Conservation (phyloP, 2,888 invertebrate species). For the Drosophila macrospina region DNA sequence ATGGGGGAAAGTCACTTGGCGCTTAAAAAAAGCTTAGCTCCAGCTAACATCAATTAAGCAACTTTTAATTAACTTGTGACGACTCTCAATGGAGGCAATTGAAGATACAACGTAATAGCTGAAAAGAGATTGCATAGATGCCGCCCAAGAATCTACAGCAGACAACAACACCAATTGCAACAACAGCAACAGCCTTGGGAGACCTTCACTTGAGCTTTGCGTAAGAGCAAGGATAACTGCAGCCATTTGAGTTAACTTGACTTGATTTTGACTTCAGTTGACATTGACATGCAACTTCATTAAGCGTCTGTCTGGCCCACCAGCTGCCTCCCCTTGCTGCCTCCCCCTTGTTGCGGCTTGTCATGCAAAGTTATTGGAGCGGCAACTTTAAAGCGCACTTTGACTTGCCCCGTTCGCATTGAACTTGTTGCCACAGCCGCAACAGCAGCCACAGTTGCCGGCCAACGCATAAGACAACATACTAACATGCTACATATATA, state of each 20-base stretch:
- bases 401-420: constrained; percentile 69
- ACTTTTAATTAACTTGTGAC: constrained; percentile 13
- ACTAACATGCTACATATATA: constrained; percentile 5
- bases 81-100: neutral
- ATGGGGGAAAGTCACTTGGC: constrained; percentile 23
- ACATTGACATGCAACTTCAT: constrained; percentile 80
- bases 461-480: constrained; percentile 44
- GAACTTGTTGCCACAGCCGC: constrained; percentile 63
- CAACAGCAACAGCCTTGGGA: constrained; percentile 54
- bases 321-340: neutral
- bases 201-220: constrained; percentile 69
- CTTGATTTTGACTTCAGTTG: constrained; percentile 62
- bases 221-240: constrained; percentile 78
- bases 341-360: constrained; percentile 18
- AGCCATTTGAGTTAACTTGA: constrained; percentile 47
- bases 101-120: neutral
- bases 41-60: neutral
- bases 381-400: constrained; percentile 77
- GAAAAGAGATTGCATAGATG: constrained; percentile 1
- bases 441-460: constrained; percentile 14
- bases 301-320: constrained; percentile 43
- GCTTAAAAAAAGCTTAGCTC: constrained; percentile 30
- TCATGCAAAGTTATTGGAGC: constrained; percentile 69
- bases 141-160: constrained; percentile 2
- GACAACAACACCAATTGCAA: neutral